These are phyloP conservation scores for Aselliscus stoliczkanus DNA, from an alignment of 2,797 vertebrate genomes.

Conservation along the genomic window DNA sequence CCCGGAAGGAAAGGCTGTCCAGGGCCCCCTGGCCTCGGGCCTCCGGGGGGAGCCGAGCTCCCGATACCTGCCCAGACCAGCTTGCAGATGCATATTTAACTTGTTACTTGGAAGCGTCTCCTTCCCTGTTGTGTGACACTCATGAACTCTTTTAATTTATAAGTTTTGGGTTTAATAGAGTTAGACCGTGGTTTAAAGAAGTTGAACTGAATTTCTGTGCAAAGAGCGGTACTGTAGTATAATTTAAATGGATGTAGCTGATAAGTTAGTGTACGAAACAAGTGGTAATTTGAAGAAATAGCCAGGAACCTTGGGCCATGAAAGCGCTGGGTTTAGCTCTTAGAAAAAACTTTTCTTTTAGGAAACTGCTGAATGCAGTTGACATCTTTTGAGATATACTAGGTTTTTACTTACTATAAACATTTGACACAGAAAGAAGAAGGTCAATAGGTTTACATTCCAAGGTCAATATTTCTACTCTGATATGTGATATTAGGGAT, in stretches of 20 bases:
- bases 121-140: conserved; percentile 37
- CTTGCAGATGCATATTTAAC: not conserved
- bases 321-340: not conserved
- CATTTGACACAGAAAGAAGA: conserved; percentile 67
- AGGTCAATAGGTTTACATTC: conserved; percentile 67
- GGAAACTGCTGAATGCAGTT: conserved; percentile 57
- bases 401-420: conserved; percentile 70
- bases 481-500: conserved; percentile 35
- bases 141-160: conserved; percentile 46
- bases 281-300: not conserved
- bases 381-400: conserved; percentile 56
- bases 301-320: not conserved
- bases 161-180: conserved; percentile 36
- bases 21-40: not conserved
- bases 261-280: not conserved
- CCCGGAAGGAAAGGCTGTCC: not conserved
- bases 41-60: not conserved
- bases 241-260: not conserved
- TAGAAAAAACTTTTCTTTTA: not conserved
- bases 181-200: conserved; percentile 4
- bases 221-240: not conserved
- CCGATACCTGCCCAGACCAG: not conserved
- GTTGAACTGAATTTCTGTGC: not conserved
- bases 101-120: not conserved
- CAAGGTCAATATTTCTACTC: conserved; percentile 58